Evolutionary conservation across 1,140 invertebrate genomes (phyloP), one percentile per base, ranked within the genome.

Genomic region (Lepidurus couesii): DNA sequence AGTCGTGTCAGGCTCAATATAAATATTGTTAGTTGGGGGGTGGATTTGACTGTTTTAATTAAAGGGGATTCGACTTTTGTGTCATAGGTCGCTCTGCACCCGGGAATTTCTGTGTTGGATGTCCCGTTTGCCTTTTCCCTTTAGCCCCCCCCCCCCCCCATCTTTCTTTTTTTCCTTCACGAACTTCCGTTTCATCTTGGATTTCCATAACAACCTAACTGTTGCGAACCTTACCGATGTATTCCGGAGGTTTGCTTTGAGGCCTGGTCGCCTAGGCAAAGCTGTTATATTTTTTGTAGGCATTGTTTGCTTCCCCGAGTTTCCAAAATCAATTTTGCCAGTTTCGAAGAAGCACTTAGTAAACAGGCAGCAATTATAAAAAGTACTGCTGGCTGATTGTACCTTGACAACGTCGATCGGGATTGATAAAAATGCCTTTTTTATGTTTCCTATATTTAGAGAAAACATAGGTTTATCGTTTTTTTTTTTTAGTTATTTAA

Each of bases 131-230:
- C 34, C 34, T 34, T 34, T 34, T 34, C 34, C 34, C 34, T 34
- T 34, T 34, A 34, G 2, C 34, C 16, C 45, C 16, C 9, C 53
- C 13, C n/a, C n/a, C n/a, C n/a, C 1, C 53, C 53, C 6, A n/a
- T 65, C 53, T 65, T 21, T n/a, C n/a, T 21, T 21, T 65, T 9
- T 9, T 21, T 65, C 21, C 6, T 16, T 65, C 8, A 16, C n/a
- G 5, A 65, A 21, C 53, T 65, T 65, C 53, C 53, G 53, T 65
- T 65, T 65, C 53, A 65, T 9, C 53, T 65, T 65, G 13, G 53
- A 65, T 65, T 65, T 65, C 53, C 53, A 65, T 65, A 65, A 65
- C 53, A 65, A 65, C 53, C 53, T 65, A 9, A 65, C 53, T 65
- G 53, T 65, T 65, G 53, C 53, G 9, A 65, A 65, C 8, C n/a